These are phyloP conservation scores for Brachypterus glaber DNA, from an alignment of 2,888 invertebrate genomes.

Conservation along the genomic window DNA sequence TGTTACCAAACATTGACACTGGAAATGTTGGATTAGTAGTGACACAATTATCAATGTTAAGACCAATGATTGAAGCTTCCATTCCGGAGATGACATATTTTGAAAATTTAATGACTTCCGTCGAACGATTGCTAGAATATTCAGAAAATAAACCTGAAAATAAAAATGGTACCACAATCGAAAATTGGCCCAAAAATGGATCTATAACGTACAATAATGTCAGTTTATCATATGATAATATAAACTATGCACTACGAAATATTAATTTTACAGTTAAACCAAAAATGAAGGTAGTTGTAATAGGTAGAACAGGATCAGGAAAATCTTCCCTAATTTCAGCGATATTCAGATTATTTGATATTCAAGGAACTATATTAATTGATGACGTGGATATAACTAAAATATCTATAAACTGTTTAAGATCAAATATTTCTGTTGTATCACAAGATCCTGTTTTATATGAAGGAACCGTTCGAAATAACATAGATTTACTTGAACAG, in stretches of 20 bases:
- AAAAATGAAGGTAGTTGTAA: conserved; percentile 68
- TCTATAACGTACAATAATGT: conserved; percentile 58
- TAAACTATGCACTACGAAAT: conserved; percentile 62
- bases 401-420: conserved; percentile 64
- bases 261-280: conserved; percentile 56
- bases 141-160: conserved; percentile 41
- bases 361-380: conserved; percentile 67
- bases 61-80: conserved; percentile 53
- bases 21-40: conserved; percentile 50
- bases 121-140: conserved; percentile 60
- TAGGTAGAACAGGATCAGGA: conserved; percentile 76
- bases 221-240: conserved; percentile 49
- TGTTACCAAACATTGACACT: no score
- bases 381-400: conserved; percentile 63
- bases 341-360: conserved; percentile 69
- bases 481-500: conserved; percentile 77
- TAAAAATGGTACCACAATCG: conserved; percentile 33
- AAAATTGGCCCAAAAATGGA: conserved; percentile 64
- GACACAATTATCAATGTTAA: conserved; percentile 68
- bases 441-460: conserved; percentile 81
- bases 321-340: conserved; percentile 68
- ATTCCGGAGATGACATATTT: conserved; percentile 76
- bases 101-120: conserved; percentile 75
- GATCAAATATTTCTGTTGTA: conserved; percentile 69
- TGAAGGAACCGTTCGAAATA: conserved; percentile 74